Conservation (phyloP, 2,113 vertebrate genomes). For the Laticauda laticaudata region DNA sequence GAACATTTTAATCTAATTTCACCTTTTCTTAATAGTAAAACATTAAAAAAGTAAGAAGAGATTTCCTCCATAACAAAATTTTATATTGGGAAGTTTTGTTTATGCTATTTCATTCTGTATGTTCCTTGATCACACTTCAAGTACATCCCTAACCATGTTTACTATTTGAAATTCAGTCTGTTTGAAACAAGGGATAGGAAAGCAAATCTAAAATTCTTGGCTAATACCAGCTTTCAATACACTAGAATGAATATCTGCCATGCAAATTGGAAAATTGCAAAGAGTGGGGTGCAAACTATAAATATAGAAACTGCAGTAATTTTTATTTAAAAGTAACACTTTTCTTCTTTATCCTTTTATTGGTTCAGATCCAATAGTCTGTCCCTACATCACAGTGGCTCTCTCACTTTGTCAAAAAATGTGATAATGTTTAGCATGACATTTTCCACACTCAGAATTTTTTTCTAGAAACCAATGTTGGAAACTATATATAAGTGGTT, state of each 20-base stretch:
- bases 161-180: neutral
- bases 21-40: neutral
- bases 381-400: neutral
- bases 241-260: neutral
- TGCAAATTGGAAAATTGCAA: neutral
- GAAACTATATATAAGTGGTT: neutral
- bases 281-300: neutral
- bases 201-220: neutral
- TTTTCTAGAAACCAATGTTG: neutral
- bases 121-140: neutral
- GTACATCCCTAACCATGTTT: neutral
- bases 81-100: neutral
- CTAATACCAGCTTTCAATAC: neutral
- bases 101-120: neutral
- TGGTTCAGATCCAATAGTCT: neutral
- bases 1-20: neutral
- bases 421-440: neutral
- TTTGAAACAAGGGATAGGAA: neutral
- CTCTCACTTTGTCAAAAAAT: neutral
- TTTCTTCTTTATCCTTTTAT: neutral
- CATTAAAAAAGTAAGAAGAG: neutral
- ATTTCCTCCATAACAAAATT: neutral
- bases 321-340: neutral
- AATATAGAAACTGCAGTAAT: neutral
- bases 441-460: neutral